Conservation (phyloP, 2,797 vertebrate species). For the Hozukius guyotensis region DNA sequence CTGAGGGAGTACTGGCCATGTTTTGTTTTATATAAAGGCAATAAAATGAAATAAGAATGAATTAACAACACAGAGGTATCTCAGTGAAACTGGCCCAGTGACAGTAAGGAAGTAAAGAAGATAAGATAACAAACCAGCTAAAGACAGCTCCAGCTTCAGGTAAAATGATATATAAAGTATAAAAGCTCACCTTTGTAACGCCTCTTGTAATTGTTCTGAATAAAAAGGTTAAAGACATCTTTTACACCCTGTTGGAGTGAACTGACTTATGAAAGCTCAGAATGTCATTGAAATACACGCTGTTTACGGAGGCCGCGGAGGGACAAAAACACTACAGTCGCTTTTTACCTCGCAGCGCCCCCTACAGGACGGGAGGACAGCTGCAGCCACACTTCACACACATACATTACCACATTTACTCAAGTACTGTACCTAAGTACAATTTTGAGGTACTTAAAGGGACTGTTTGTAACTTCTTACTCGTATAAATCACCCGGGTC, state of each 20-base stretch:
- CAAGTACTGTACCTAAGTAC: background rate
- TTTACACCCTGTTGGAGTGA: background rate
- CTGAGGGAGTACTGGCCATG: too few relatives aligned
- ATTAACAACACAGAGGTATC: background rate
- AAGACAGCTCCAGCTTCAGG: background rate
- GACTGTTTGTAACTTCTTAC: too few relatives aligned
- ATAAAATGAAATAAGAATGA: background rate
- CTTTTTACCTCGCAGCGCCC: constrained; percentile 15
- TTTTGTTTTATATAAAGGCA: too few relatives aligned
- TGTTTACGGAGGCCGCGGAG: constrained; percentile 54
- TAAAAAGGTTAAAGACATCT: constrained; percentile 74
- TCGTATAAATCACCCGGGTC: too few relatives aligned
- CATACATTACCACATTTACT: background rate
- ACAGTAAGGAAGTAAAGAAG: background rate
- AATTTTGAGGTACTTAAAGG: background rate
- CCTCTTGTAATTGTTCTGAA: constrained; percentile 64
- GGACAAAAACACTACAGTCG: constrained; percentile 19
- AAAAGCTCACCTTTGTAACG: constrained; percentile 65
- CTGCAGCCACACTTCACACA: too few relatives aligned
- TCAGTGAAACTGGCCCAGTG: background rate
- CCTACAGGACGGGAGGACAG: constrained; percentile 53
- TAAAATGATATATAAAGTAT: background rate
- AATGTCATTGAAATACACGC: constrained; percentile 82
- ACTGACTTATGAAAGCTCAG: constrained; percentile 35
- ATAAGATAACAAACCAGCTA: background rate